Evolutionary conservation across 2,888 invertebrate genomes (phyloP).

Genomic region (Aromia moschata): DNA sequence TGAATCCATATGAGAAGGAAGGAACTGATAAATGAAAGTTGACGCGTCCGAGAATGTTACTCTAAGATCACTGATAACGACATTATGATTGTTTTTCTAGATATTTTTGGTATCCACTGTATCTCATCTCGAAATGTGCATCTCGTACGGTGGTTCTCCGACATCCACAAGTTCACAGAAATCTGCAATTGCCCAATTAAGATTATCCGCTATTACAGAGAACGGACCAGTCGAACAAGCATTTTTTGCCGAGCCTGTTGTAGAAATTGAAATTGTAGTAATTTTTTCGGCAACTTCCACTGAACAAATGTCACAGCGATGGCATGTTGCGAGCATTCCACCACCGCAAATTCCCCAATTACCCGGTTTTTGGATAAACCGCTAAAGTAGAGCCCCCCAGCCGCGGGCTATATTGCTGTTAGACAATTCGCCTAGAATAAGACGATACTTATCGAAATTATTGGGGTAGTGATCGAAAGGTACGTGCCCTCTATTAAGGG

Average conservation of each 20-base stretch:
- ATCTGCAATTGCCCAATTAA: background rate
- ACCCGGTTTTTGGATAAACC: background rate
- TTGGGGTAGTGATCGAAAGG: background rate
- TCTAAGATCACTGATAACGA: too few relatives aligned
- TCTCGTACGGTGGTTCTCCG: background rate
- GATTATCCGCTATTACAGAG: slow-evolving; percentile 4
- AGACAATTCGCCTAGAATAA: slow-evolving; percentile 2
- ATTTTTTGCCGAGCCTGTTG: slow-evolving; percentile 8
- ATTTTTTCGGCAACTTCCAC: background rate
- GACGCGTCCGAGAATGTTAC: too few relatives aligned
- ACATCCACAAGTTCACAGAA: background rate
- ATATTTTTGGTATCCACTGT: too few relatives aligned
- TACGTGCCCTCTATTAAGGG: background rate
- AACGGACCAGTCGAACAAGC: too few relatives aligned
- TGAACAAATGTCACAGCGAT: slow-evolving; percentile 11
- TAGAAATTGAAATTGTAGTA: slow-evolving; percentile 8
- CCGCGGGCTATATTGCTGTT: background rate
- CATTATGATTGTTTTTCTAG: too few relatives aligned
- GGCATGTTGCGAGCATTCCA: background rate
- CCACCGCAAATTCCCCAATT: background rate
- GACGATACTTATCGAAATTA: background rate
- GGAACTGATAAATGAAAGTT: too few relatives aligned
- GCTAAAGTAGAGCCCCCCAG: slow-evolving; percentile 1
- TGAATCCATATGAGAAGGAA: too few relatives aligned
- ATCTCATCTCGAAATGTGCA: too few relatives aligned